phyloP scores from a whole-genome alignment of 1,140 invertebrate species.

The Epicauta chinensis region DNA sequence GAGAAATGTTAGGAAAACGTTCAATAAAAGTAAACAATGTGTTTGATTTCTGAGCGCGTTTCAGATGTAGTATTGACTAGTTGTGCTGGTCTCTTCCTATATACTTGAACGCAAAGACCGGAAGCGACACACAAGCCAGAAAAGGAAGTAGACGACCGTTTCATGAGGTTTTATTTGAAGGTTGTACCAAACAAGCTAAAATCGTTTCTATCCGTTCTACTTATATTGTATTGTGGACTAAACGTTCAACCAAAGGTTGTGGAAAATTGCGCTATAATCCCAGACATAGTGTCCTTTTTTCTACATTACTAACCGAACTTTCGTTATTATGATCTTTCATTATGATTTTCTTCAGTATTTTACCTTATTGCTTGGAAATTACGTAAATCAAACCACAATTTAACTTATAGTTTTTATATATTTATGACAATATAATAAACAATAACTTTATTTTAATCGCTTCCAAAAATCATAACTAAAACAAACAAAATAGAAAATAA shows the following conservation, averaged over 20 bases:
- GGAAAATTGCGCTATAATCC: slow-evolving; percentile 28
- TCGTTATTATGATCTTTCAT: slow-evolving; percentile 17
- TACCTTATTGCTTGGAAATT: not conserved
- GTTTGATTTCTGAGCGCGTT: slow-evolving; percentile 14
- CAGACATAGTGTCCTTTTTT: slow-evolving; percentile 16
- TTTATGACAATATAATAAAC: slow-evolving; percentile 17
- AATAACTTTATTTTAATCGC: slow-evolving; percentile 6
- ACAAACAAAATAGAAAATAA: slow-evolving; percentile 8
- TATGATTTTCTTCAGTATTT: slow-evolving; percentile 8
- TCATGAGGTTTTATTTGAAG: slow-evolving; percentile 32
- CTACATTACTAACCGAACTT: slow-evolving; percentile 16
- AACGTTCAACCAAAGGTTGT: slow-evolving; percentile 23
- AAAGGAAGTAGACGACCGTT: slow-evolving; percentile 27
- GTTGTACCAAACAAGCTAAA: slow-evolving; percentile 25
- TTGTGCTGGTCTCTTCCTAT: slow-evolving; percentile 8
- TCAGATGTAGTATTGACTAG: slow-evolving; percentile 12
- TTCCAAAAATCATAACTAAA: not conserved
- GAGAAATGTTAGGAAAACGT: too few relatives aligned
- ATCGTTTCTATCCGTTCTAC: slow-evolving; percentile 30
- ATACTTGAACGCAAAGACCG: slow-evolving; percentile 17
- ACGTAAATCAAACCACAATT: slow-evolving; percentile 1
- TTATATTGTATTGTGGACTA: slow-evolving; percentile 26
- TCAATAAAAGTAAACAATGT: slow-evolving; percentile 8
- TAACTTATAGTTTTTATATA: slow-evolving; percentile 14
- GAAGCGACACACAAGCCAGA: slow-evolving; percentile 26